Base-by-base conservation (phyloP, 1,140 invertebrate genomes). In the Orchestia grillus region DNA sequence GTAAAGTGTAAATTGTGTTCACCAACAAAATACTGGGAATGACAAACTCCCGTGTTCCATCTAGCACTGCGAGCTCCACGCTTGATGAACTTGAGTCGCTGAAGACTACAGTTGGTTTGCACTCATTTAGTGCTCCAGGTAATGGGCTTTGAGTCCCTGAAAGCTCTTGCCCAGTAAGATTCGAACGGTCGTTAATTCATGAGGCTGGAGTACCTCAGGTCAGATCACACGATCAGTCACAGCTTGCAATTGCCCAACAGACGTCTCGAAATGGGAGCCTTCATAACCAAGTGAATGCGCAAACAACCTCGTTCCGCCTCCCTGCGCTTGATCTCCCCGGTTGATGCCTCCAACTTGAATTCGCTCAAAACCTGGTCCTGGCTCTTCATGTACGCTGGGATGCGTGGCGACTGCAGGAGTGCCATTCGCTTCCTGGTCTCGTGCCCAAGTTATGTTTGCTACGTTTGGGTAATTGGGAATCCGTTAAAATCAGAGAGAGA, bases 281-380 rank as follows among this genome's bases (percentile, higher is more conserved):
- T 77, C 62, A 77, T 77, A 77, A 77, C 62, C 62, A 77, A 77
- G 62, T 77, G 62, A 77, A 77, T 77, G 62, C 62, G 62, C 62
- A 77, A 77, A 77, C 62, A 77, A 77, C 62, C 62, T 77, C 62
- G 11, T 77, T 77, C 62, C 62, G 62, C 62, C 62, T 77, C 62
- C 62, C 28, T 28, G 62, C 62, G 11, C 62, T 77, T 77, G 15
- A 77, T 77, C 62, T 77, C 62, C 62, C 62, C 62, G 62, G 11
- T 77, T 77, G 15, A 77, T 19, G 62, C 62, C 62, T 77, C 11
- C 62, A 77, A 77, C 62, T 77, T 77, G 62, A 77, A 77, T 77
- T 77, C 36, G 15, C 62, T 77, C 62, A 15, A 3, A 77, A 15
- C 62, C 62, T 3, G 28, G 28, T 36, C 62, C 15, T 36, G 62